Evolutionary conservation across 2,113 vertebrate species (phyloP), one percentile per base, ranked within the genome.

Genomic region (Scolopax mira): DNA sequence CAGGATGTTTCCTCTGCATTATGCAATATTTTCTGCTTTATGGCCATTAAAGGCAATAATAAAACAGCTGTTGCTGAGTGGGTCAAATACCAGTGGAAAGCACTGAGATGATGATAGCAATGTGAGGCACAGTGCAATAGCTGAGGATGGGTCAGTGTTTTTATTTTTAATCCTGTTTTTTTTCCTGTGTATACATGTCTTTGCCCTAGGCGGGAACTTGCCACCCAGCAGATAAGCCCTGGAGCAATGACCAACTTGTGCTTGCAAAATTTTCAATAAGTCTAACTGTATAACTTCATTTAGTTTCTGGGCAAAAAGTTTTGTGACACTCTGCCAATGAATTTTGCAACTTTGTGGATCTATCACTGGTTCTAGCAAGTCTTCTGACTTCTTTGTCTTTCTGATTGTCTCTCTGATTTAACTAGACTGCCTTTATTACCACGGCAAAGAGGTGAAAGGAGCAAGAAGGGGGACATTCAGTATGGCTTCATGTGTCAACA

Each of bases 21-120:
- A 96, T 94, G 81, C 93, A 97, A 90, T 93, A 96, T 88, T 97
- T 96, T 97, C 92, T 98, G 77, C 88, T 95, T 97, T 97, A 78
- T 86, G 85, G 90, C 86, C 96, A 90, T 97, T 96, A 95, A 96
- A 97, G 69, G 54, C 86, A 79, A 95, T 89, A 97, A 98, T 96
- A 97, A 97, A 97, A 91, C 97, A 97, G 90, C 96, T 98, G 96
- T 91, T 0, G 2, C 83, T 51, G 71, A 93, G 89, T 80, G 65
- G 37, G 37, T 97, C 95, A 97, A 96, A 91, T 93, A 95, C 64
- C 75, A 88, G 39, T 67, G 73, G 61, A 95, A 95, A 94, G 39
- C 89, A 74, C 18, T 80, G 84, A 85, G 64, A 96, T 95, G 71
- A 87, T 93, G 85, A 87, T 39, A 61, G 18, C 9, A 72, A 24